A percentile compares a stretch with the other conserved stretches of the same genome.
Evolutionary conservation across 2,888 invertebrate species (phyloP).

Genomic region (Ganaspis brasiliensis): DNA sequence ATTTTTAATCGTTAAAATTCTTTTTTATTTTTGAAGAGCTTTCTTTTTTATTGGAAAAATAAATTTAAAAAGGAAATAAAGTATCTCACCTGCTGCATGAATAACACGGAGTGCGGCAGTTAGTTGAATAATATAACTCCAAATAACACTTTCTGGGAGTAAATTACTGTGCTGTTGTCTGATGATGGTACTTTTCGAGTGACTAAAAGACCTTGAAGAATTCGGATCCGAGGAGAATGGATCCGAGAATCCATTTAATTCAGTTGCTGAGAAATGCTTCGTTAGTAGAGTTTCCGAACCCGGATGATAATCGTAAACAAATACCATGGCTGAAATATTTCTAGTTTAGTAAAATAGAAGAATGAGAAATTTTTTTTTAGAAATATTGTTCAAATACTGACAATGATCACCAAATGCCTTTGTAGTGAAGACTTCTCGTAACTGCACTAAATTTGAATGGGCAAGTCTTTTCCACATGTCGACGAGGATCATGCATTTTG

Average conservation of each 20-base stretch:
- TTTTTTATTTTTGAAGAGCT: too few species aligned
- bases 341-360: slow-evolving; percentile 25
- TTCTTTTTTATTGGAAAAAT: too few species aligned
- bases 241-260: slow-evolving; percentile 86
- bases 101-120: slow-evolving; percentile 96
- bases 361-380: neutral
- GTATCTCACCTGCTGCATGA: slow-evolving; percentile 85
- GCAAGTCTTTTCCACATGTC: slow-evolving; percentile 97
- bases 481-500: slow-evolving; percentile 91
- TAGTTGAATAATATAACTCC: slow-evolving; percentile 97
- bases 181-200: slow-evolving; percentile 91
- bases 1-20: too few species aligned
- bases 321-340: slow-evolving; percentile 90
- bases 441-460: slow-evolving; percentile 96
- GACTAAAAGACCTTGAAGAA: slow-evolving; percentile 90
- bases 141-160: slow-evolving; percentile 94
- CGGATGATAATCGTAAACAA: slow-evolving; percentile 98
- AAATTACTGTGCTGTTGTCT: slow-evolving; percentile 88
- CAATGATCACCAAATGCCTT: slow-evolving; percentile 98
- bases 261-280: slow-evolving; percentile 89
- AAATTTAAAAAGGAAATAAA: too few species aligned
- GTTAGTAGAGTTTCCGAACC: slow-evolving; percentile 93
- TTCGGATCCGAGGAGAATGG: slow-evolving; percentile 93
- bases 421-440: slow-evolving; percentile 96
- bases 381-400: slow-evolving; percentile 82